Base-by-base conservation (phyloP, 2,888 invertebrate genomes). In the Polyommatus icarus region DNA sequence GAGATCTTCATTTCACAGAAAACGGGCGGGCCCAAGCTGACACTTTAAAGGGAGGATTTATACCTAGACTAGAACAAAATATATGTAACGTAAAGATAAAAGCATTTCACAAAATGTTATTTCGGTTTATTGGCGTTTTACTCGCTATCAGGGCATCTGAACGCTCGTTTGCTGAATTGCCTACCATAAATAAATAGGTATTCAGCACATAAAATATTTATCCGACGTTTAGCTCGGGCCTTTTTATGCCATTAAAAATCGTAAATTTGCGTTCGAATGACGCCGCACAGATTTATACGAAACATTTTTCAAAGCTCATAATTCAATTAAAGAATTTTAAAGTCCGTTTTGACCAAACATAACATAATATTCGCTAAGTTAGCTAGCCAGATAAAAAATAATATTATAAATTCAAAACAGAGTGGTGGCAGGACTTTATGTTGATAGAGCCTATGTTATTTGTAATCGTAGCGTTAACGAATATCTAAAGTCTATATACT, bases 171-270 rank as follows among this genome's bases (percentile, higher is more conserved):
- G n/a, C 61, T 61, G 3, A 10, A 61, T 61, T 24, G 61, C 24
- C 20, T n/a, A 59, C 59, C 20, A 20, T 59, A 20, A 59, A 59
- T 59, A 59, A 59, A 59, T 59, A 57, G 57, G 59, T 59, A 59
- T 59, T 20, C 3, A 61, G 24, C 20, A 61, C 24, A 20, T 61
- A 3, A 61, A 61, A 61, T 61, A 61, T 24, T 61, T 61, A 61
- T 8, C 10, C 61, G 10, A 24, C 10, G 20, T 61, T 61, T 20
- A 20, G 24, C 61, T 61, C 24, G 24, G 24, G 20, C 24, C 24
- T 61, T 61, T 59, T 59, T 59, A 61, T 61, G 61, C 61, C 61
- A 10, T 61, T 61, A 61, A 24, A 59, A 61, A 61, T 61, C 24
- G 10, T 61, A 24, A 61, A 61, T 24, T 24, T 10, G 61, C 20